phyloP scores from a whole-genome alignment of 2,888 invertebrate species.

The Lithophane socia region DNA sequence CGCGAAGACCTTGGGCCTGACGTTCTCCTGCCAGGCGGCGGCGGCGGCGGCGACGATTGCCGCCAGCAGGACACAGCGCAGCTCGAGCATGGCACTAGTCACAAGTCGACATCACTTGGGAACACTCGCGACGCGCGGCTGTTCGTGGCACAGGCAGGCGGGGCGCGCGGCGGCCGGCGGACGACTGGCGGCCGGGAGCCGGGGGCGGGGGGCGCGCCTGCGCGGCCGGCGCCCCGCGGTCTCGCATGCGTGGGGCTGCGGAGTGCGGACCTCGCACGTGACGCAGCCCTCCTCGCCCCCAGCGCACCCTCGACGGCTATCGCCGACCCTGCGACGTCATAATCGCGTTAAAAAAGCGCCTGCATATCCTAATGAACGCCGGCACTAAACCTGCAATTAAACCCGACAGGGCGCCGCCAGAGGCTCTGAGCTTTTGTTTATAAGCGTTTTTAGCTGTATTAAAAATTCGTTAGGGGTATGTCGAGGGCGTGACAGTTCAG shows the following conservation, averaged over 20 bases:
- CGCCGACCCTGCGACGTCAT: slow-evolving; percentile 87
- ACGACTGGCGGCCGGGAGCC: slow-evolving; percentile 88
- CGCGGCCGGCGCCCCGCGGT: slow-evolving; percentile 88
- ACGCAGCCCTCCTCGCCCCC: slow-evolving; percentile 89
- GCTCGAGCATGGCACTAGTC: slow-evolving; percentile 90
- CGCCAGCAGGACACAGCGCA: slow-evolving; percentile 88
- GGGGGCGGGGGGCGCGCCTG: slow-evolving; percentile 79
- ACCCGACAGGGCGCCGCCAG: slow-evolving; percentile 78
- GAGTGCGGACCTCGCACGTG: slow-evolving; percentile 90
- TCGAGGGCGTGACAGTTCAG: slow-evolving; percentile 82
- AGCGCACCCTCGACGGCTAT: slow-evolving; percentile 81
- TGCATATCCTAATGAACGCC: slow-evolving; percentile 88
- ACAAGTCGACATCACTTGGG: slow-evolving; percentile 89
- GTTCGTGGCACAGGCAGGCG: slow-evolving; percentile 76
- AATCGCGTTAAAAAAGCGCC: slow-evolving; percentile 89
- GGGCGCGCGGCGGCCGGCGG: slow-evolving; percentile 89
- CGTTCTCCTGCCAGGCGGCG: slow-evolving; percentile 97
- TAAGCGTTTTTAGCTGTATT: slow-evolving; percentile 82
- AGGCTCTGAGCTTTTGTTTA: slow-evolving; percentile 79
- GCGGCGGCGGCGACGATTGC: slow-evolving; percentile 89
- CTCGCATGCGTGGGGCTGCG: slow-evolving; percentile 90
- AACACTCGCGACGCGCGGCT: slow-evolving; percentile 84
- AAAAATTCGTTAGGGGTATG: slow-evolving; percentile 83
- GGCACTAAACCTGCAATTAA: slow-evolving; percentile 88
- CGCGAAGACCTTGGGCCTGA: slow-evolving; percentile 97